Evolutionary conservation across 2,888 invertebrate species (phyloP), one percentile per base, ranked within the genome.

Genomic region (Ecdyonurus torrentis): DNA sequence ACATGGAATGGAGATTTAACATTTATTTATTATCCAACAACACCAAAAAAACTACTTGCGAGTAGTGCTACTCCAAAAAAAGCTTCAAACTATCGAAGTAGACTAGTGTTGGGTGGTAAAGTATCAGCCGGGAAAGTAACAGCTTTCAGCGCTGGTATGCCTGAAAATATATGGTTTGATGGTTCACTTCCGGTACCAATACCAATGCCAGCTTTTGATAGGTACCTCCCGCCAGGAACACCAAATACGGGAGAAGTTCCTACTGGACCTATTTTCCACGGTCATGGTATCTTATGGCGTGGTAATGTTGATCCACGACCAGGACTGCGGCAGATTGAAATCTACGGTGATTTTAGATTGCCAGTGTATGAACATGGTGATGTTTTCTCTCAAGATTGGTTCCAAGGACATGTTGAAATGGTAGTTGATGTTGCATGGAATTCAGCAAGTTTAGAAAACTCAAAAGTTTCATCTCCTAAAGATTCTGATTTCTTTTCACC

Each of bases 161-260:
- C 59, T 19, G 59, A 59, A 52, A 37, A 15, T 1, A 59, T 37
- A 20, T 59, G 59, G 59, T 63, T 58, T 50, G 59, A 63, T 25
- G 63, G 63, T 18, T 50, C 19, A 19, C 24, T 63, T 18, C 63
- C 63, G 23, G 63, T 63, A 1, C 37, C 63, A 2, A 63, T 63
- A 23, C 52, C 63, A 19, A 58, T 59, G 23, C 63, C 63, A 19
- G 63, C 63, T 52, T 63, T 63, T 63, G 63, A 63, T 19, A 50
- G 59, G 7, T 55, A 55, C 20, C 22, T 55, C 3, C 55, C 55
- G 7, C 55, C 19, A n/a, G 22, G 19, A 10, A 7, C 10, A n/a
- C 7, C 55, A n/a, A n/a, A 7, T 10, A 5, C n/a, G 7, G 55
- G n/a, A 7, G 7, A 7, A 5, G 19, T 10, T 5, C 5, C n/a